Evolutionary conservation across 1,140 invertebrate species (phyloP).

Genomic region (Lepidurus apus): DNA sequence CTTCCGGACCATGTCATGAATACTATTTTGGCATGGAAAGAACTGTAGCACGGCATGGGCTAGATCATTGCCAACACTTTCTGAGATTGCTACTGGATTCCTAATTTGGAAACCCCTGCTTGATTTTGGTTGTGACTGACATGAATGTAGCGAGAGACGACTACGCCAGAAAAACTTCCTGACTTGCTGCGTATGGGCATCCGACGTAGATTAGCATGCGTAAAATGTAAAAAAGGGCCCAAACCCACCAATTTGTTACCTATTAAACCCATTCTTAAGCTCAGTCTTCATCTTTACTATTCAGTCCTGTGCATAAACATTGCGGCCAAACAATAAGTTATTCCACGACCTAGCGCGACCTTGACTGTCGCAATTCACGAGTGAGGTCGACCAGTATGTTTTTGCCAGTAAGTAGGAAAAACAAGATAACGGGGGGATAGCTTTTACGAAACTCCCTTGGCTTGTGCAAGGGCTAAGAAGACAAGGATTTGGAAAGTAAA

Average conservation of each 20-base stretch:
- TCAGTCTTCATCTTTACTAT: neutral
- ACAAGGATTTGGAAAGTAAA: neutral
- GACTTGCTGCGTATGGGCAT: neutral
- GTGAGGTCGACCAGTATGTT: neutral
- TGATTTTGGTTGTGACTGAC: neutral
- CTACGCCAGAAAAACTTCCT: neutral
- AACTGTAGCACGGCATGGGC: slow-evolving; percentile 4
- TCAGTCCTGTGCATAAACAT: neutral
- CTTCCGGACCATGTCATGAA: neutral
- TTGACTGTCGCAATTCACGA: neutral
- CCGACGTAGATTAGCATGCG: neutral
- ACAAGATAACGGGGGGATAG: neutral
- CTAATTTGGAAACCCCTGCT: neutral
- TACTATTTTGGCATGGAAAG: neutral
- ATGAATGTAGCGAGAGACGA: neutral
- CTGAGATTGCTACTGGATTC: neutral
- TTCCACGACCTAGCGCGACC: neutral
- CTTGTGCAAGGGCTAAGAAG: neutral
- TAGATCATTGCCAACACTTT: neutral
- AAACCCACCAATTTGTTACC: neutral
- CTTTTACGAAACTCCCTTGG: neutral
- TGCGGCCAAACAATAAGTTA: neutral
- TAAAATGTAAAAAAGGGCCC: neutral
- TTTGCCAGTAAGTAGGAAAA: neutral
- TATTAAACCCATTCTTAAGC: neutral